Evolutionary conservation across 2,797 vertebrate genomes (phyloP).

Genomic region (Steatocranus sp.): DNA sequence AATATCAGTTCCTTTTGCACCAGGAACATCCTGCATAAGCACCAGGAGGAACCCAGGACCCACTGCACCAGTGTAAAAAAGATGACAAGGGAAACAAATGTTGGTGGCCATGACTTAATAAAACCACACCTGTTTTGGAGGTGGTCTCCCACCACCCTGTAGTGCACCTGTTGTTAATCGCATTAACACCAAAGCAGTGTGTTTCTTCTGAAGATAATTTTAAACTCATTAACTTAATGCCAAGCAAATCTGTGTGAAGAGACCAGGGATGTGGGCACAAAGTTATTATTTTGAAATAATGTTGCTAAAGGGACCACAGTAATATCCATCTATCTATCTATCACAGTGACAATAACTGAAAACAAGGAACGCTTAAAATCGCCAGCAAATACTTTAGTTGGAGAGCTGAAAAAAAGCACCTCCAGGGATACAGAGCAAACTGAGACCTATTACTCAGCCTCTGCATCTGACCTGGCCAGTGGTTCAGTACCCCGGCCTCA

Average conservation of each 20-base stretch:
- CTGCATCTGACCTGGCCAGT: not conserved
- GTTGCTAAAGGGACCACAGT: too few species aligned
- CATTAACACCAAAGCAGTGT: not conserved
- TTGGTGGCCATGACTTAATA: not conserved
- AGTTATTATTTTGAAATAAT: not conserved
- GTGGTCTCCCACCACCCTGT: not conserved
- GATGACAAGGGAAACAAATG: not conserved
- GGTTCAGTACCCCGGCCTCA: not conserved
- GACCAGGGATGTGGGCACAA: not conserved
- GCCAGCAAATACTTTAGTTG: not conserved
- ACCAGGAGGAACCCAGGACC: not conserved
- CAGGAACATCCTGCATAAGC: not conserved
- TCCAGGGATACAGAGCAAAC: not conserved
- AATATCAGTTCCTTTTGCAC: not conserved
- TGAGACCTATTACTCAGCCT: not conserved
- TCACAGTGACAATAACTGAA: not conserved
- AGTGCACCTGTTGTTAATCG: not conserved
- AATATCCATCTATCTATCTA: not conserved
- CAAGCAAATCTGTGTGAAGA: not conserved
- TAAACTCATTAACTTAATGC: not conserved
- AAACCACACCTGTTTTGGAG: not conserved
- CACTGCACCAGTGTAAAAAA: not conserved
- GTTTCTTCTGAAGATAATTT: not conserved
- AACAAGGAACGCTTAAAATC: not conserved
- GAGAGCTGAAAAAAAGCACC: not conserved